Conservation (phyloP, 2,888 invertebrate species). For the Lasioglossum oenotherae region DNA sequence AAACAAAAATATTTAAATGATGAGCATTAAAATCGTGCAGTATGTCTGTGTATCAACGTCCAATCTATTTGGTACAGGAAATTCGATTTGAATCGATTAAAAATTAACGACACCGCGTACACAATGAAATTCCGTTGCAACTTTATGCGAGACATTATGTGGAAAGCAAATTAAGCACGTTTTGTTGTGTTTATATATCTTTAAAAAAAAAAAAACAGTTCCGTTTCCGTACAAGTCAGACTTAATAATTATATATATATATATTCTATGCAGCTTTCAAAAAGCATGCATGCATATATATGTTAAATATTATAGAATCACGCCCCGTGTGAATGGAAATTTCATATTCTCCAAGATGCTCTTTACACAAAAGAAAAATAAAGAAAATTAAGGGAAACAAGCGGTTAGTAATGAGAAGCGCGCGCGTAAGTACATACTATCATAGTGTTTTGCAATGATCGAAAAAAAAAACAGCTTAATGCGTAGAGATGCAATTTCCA, state of each 20-base stretch:
- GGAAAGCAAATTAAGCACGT: slow-evolving; percentile 64
- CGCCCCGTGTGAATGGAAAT: slow-evolving; percentile 29
- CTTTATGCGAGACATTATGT: slow-evolving; percentile 50
- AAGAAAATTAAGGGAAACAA: slow-evolving; percentile 7
- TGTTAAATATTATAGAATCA: slow-evolving; percentile 40
- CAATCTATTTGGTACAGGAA: slow-evolving; percentile 6
- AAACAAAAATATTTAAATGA: slow-evolving; percentile 23
- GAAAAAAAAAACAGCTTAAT: slow-evolving; percentile 31
- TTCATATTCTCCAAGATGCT: slow-evolving; percentile 29
- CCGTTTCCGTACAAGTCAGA: slow-evolving; percentile 36
- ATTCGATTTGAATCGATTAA: not conserved
- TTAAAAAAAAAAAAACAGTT: not conserved
- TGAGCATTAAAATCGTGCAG: slow-evolving; percentile 17
- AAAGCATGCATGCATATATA: not conserved
- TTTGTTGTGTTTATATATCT: slow-evolving; percentile 21
- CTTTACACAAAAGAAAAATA: slow-evolving; percentile 22
- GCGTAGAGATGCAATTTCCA: slow-evolving; percentile 36
- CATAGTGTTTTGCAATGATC: slow-evolving; percentile 36
- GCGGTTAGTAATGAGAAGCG: slow-evolving; percentile 51
- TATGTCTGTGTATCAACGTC: not conserved
- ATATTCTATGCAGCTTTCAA: not conserved
- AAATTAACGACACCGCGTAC: slow-evolving; percentile 3
- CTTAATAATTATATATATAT: slow-evolving; percentile 27
- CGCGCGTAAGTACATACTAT: slow-evolving; percentile 51
- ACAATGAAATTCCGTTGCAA: slow-evolving; percentile 6